Conservation (phyloP, 2,797 vertebrate species). For the Mormyrus proboscirostris region DNA sequence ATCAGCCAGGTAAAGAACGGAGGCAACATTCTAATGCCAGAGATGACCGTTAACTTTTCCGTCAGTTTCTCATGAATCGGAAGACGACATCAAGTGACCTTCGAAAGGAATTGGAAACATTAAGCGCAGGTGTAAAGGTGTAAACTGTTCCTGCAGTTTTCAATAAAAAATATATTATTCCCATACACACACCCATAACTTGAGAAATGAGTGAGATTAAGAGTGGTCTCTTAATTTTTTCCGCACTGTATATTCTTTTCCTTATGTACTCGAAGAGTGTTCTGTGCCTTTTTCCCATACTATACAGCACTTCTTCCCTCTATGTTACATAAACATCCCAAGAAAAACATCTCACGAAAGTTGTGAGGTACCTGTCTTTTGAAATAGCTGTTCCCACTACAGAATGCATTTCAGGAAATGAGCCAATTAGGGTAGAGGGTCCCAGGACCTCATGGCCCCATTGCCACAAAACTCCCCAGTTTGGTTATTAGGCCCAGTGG, state of each 20-base stretch:
- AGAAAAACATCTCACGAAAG: conserved; percentile 25
- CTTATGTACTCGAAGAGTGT: neutral
- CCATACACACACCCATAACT: neutral
- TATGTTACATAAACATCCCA: conserved; percentile 27
- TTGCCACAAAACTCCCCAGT: neutral
- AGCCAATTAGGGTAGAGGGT: conserved; percentile 31
- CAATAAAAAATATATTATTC: neutral
- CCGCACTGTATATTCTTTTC: neutral
- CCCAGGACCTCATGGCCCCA: conserved; percentile 29
- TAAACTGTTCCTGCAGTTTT: neutral
- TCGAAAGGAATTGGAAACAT: too few species aligned
- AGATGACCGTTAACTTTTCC: neutral
- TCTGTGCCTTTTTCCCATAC: neutral
- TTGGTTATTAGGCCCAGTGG: neutral
- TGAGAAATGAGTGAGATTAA: neutral
- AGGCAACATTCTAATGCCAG: neutral
- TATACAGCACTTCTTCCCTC: neutral
- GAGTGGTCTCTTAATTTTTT: neutral
- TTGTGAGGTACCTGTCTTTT: neutral
- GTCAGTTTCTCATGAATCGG: too few species aligned
- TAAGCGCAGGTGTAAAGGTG: too few species aligned
- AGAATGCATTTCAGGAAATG: conserved; percentile 34
- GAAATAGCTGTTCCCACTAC: neutral
- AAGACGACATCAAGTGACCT: too few species aligned
- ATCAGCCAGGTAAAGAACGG: neutral